phyloP scores from a whole-genome alignment of 2,888 invertebrate genomes.

The Tuta absoluta region DNA sequence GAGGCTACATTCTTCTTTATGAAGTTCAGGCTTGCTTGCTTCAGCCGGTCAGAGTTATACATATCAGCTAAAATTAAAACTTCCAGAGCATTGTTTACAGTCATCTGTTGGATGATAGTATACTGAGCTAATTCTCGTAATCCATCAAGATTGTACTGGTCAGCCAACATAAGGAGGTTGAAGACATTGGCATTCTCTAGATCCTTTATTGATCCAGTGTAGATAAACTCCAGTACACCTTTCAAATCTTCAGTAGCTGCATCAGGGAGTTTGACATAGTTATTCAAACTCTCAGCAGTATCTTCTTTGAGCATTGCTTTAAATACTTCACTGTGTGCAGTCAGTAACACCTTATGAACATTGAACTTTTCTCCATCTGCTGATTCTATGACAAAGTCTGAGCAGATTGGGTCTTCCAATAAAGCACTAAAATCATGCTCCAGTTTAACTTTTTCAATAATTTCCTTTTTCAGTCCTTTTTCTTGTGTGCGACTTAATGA shows the following conservation, averaged over 20 bases:
- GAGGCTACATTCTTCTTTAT: constrained; percentile 59
- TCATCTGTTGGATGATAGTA: constrained; percentile 55
- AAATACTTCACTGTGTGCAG: constrained; percentile 69
- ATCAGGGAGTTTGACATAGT: constrained; percentile 62
- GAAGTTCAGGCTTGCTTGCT: constrained; percentile 58
- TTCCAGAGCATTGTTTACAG: constrained; percentile 61
- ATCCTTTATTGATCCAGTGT: constrained; percentile 63
- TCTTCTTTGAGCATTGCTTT: constrained; percentile 74
- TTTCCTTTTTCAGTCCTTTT: constrained; percentile 39
- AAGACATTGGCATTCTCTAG: constrained; percentile 56
- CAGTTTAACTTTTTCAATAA: constrained; percentile 48
- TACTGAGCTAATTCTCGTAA: constrained; percentile 58
- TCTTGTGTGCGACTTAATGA: constrained; percentile 43
- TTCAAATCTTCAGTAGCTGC: constrained; percentile 61
- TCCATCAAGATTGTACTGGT: constrained; percentile 63
- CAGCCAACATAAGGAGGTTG: constrained; percentile 63
- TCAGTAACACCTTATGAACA: constrained; percentile 63
- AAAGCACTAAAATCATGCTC: constrained; percentile 60
- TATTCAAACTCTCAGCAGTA: constrained; percentile 68
- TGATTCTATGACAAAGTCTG: constrained; percentile 70
- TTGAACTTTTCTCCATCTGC: constrained; percentile 61
- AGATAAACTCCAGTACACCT: constrained; percentile 64
- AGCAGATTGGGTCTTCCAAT: constrained; percentile 58
- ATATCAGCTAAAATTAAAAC: constrained; percentile 62
- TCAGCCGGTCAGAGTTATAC: constrained; percentile 60